Percentiles rank a stretch among this genome's conserved stretches.
Conservation (phyloP, 1,140 invertebrate species). For the Aporrectodea caliginosa region DNA sequence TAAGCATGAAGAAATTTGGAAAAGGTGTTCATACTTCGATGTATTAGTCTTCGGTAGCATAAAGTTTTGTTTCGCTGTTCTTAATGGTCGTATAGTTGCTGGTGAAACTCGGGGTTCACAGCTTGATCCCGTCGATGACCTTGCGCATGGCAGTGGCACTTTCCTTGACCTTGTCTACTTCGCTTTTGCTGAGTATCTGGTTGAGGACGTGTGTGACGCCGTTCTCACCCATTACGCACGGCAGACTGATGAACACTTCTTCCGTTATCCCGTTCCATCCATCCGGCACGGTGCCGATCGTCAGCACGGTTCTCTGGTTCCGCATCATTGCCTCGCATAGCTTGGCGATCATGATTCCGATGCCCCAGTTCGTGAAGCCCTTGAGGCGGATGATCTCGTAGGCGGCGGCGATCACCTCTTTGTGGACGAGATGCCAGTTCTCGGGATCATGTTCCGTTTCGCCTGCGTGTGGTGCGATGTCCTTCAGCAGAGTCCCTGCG, state of each 20-base stretch:
- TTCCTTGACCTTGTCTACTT: constrained; percentile 64
- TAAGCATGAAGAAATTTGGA: too few species aligned
- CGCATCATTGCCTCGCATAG: constrained; percentile 69
- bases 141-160: constrained; percentile 67
- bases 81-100: too few species aligned
- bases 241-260: constrained; percentile 75
- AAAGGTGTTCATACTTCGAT: too few species aligned
- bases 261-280: constrained; percentile 20
- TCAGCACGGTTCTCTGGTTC: constrained; percentile 73
- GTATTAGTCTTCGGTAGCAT: too few species aligned
- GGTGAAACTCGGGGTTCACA: too few species aligned
- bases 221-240: constrained; percentile 70
- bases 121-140: constrained; percentile 49
- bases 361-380: constrained; percentile 86
- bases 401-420: constrained; percentile 60
- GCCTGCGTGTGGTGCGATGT: constrained; percentile 71
- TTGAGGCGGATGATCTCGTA: constrained; percentile 86
- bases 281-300: constrained; percentile 43
- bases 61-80: too few species aligned
- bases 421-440: constrained; percentile 67
- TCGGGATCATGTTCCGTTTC: constrained; percentile 67
- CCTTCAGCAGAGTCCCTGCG: constrained; percentile 75
- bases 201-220: constrained; percentile 73
- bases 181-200: constrained; percentile 68
- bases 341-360: constrained; percentile 74